These are phyloP conservation scores for Solea senegalensis DNA, from an alignment of 2,113 vertebrate genomes.

Conservation along the genomic window DNA sequence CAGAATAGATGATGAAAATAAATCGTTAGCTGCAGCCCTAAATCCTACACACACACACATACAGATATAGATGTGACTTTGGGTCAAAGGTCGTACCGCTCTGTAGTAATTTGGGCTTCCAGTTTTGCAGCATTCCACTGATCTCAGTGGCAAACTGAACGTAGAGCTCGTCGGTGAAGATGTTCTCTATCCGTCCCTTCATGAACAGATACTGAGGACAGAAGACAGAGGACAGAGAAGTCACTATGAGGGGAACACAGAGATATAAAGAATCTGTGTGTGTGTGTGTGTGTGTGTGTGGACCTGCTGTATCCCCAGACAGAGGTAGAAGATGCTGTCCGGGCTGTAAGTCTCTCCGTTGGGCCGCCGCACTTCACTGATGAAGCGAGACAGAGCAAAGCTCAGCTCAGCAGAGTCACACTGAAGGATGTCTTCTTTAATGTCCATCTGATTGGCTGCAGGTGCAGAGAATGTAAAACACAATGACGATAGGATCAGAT, in stretches of 20 bases:
- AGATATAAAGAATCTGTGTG: not conserved
- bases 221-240: not conserved
- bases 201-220: constrained; percentile 91
- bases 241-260: not conserved
- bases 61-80: not conserved
- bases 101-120: constrained; percentile 89
- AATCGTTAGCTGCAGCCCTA: no score
- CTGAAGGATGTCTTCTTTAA: constrained; percentile 92
- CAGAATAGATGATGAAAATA: no score
- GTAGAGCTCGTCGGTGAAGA: constrained; percentile 95
- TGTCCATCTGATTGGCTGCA: constrained; percentile 74
- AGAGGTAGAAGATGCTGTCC: constrained; percentile 97
- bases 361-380: constrained; percentile 92
- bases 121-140: constrained; percentile 90
- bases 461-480: not conserved
- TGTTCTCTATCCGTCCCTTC: constrained; percentile 96
- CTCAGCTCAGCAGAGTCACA: constrained; percentile 92
- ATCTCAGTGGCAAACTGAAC: constrained; percentile 90
- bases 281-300: not conserved
- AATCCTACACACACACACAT: no score
- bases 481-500: not conserved
- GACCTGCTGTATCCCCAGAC: constrained; percentile 99
- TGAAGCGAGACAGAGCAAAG: constrained; percentile 92
- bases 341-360: constrained; percentile 91
- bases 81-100: constrained; percentile 80